Conservation (phyloP, 2,113 vertebrate genomes). For the Sinosuthora webbiana region DNA sequence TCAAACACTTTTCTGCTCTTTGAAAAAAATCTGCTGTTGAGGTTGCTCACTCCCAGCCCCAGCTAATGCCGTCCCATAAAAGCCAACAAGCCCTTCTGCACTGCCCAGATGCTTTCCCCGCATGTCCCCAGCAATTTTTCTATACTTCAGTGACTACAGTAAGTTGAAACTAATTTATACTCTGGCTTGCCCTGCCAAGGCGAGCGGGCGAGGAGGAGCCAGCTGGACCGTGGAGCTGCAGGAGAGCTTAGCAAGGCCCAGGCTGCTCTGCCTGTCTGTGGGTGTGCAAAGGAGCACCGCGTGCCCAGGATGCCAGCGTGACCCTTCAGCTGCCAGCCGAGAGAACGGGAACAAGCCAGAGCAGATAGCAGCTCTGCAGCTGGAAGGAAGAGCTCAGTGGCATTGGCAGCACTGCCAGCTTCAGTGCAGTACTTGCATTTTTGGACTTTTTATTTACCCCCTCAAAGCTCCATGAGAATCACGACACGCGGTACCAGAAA, state of each 20-base stretch:
- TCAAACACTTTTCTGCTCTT: not conserved
- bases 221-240: not conserved
- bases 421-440: not conserved
- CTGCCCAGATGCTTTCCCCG: slow-evolving; percentile 12
- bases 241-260: not conserved
- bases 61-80: not conserved
- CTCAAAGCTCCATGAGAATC: not conserved
- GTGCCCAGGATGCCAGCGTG: not conserved
- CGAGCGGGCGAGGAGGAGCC: not conserved
- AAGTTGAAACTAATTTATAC: slow-evolving; percentile 45
- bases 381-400: not conserved
- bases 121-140: slow-evolving; percentile 8
- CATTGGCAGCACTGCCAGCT: not conserved
- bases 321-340: not conserved
- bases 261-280: not conserved
- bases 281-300: not conserved
- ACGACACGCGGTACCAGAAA: not conserved
- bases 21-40: not conserved
- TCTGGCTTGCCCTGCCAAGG: not conserved
- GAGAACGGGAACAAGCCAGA: not conserved
- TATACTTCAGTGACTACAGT: slow-evolving; percentile 7
- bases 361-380: not conserved
- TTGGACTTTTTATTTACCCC: not conserved
- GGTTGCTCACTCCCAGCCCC: not conserved
- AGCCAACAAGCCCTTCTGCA: slow-evolving; percentile 5